Conservation (phyloP, 2,888 invertebrate species). For the Mellilla xanthometata region DNA sequence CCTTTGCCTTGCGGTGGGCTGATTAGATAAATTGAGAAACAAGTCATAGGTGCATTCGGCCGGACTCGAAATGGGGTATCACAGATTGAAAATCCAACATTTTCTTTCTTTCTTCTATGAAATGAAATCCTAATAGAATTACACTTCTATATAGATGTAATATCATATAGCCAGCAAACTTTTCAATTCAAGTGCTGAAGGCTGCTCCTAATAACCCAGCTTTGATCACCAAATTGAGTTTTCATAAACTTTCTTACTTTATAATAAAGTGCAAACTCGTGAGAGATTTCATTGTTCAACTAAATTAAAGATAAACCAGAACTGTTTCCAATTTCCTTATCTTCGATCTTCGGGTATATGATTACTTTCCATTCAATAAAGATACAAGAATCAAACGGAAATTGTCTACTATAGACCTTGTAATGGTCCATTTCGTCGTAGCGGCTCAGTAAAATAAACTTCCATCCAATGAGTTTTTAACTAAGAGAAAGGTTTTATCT, state of each 20-base stretch:
- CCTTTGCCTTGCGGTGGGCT: no score
- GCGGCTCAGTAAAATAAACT: constrained; percentile 20
- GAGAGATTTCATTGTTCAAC: constrained; percentile 15
- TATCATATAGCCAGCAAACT: constrained; percentile 4
- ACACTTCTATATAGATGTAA: no score
- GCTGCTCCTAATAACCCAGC: constrained; percentile 5
- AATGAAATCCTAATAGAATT: no score
- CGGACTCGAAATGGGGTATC: no score
- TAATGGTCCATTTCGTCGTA: constrained; percentile 3
- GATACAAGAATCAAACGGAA: constrained; percentile 14
- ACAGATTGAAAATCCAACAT: no score
- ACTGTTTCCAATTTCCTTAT: constrained; percentile 14
- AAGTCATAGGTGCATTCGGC: no score
- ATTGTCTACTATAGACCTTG: constrained; percentile 4
- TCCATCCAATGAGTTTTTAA: constrained; percentile 17
- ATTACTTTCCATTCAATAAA: constrained; percentile 11
- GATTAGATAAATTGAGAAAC: no score
- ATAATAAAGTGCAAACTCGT: constrained; percentile 7
- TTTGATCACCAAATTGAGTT: constrained; percentile 18
- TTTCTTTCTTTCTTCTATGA: no score
- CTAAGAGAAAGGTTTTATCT: no score
- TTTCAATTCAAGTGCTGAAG: constrained; percentile 3
- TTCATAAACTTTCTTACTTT: constrained; percentile 13
- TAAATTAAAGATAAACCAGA: constrained; percentile 20
- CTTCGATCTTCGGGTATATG: constrained; percentile 3